A percentile compares a stretch with the other conserved stretches of the same genome.
Conservation (phyloP, 2,797 vertebrate species). For the Mormyrops boulengeri region DNA sequence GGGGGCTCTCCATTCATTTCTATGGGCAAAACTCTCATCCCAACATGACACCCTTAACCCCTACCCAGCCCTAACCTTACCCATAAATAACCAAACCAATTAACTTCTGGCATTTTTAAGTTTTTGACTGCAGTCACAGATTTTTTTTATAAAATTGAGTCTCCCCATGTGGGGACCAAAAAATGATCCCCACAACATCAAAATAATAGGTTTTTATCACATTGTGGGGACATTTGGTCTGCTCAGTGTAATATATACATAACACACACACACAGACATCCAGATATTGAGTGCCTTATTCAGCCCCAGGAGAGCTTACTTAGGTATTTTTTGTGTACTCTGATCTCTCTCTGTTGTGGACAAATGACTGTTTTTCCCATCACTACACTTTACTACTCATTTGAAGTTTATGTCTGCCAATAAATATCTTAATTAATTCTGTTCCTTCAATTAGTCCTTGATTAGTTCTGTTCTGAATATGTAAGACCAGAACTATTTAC, state of each 20-base stretch:
- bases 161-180: neutral
- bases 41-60: neutral
- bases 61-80: neutral
- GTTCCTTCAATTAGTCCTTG: neutral
- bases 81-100: neutral
- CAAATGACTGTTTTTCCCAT: neutral
- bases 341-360: neutral
- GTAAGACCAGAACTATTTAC: neutral
- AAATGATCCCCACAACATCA: neutral
- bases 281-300: neutral
- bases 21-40: neutral
- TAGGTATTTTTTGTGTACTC: neutral
- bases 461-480: neutral
- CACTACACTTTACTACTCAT: neutral
- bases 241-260: neutral
- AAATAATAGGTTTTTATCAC: neutral
- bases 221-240: neutral
- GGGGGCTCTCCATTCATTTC: neutral
- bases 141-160: no score
- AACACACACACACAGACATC: neutral
- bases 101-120: neutral
- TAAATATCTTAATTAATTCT: neutral
- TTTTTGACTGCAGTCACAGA: no score
- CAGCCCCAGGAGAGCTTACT: neutral
- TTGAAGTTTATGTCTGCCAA: neutral